phyloP scores from a whole-genome alignment of 2,888 invertebrate genomes.

The Phyto melanocephala region DNA sequence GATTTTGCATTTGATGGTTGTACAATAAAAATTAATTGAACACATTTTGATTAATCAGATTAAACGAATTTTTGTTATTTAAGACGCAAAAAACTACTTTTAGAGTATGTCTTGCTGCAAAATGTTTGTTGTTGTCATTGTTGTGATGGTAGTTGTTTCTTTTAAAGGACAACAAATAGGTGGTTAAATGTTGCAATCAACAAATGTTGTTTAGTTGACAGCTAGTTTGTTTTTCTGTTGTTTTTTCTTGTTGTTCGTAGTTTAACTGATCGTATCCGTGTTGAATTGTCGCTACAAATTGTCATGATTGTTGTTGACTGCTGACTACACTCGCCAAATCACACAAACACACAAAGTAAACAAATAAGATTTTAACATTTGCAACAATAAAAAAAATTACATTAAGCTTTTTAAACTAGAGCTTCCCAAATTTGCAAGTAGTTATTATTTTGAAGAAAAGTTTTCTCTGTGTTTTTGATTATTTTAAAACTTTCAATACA shows the following conservation, averaged over 20 bases:
- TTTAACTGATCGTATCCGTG: constrained; percentile 61
- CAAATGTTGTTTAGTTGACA: constrained; percentile 62
- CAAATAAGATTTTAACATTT: constrained; percentile 44
- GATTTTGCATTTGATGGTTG: background rate
- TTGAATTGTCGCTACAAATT: constrained; percentile 66
- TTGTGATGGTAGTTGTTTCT: constrained; percentile 30
- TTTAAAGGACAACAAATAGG: constrained; percentile 52
- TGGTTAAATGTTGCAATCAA: constrained; percentile 62
- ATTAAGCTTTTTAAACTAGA: too few species aligned
- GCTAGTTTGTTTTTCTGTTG: constrained; percentile 40
- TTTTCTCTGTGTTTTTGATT: too few species aligned
- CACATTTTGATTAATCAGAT: constrained; percentile 49
- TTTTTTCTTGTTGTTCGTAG: constrained; percentile 9
- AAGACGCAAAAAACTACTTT: constrained; percentile 21
- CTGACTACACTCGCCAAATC: background rate
- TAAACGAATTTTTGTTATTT: constrained; percentile 25
- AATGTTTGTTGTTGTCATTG: constrained; percentile 12
- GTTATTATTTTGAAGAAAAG: too few species aligned
- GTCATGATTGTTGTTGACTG: constrained; percentile 62
- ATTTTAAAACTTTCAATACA: too few species aligned
- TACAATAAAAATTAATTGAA: constrained; percentile 50
- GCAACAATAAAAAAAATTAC: constrained; percentile 33
- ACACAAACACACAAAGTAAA: constrained; percentile 2
- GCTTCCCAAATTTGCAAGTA: too few species aligned
- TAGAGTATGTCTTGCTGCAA: background rate